Percentiles rank a stretch among this genome's conserved stretches.
These are phyloP conservation scores for Pachypeltis micranthus DNA, from an alignment of 1,140 invertebrate species.

Conservation along the genomic window DNA sequence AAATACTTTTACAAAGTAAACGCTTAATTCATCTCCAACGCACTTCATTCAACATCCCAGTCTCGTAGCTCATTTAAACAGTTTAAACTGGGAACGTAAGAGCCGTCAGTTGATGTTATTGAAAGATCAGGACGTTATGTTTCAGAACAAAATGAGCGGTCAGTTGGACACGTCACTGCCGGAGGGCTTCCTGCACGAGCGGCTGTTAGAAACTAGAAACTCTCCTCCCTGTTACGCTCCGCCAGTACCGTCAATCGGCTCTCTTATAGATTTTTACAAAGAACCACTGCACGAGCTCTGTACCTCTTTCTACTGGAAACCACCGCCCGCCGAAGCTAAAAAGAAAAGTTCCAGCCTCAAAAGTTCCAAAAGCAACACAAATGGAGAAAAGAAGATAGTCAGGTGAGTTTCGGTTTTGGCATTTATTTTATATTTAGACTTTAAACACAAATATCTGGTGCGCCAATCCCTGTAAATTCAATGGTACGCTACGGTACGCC, in stretches of 20 bases:
- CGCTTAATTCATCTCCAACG: no score
- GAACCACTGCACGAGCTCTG: neutral
- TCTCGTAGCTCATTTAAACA: no score
- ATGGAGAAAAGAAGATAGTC: slow-evolving; percentile 10
- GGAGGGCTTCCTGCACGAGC: slow-evolving; percentile 8
- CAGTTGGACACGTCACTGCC: slow-evolving; percentile 7
- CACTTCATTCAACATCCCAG: no score
- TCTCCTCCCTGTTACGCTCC: neutral
- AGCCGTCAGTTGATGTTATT: no score
- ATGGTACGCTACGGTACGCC: no score
- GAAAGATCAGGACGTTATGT: no score
- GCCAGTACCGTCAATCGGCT: neutral
- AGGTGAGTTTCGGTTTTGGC: no score
- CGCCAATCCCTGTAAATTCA: no score
- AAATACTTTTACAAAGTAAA: no score
- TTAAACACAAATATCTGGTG: no score
- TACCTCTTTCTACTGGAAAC: slow-evolving; percentile 3
- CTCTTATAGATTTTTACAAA: slow-evolving; percentile 9
- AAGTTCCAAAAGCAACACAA: neutral
- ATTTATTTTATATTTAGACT: no score
- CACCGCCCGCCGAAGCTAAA: neutral
- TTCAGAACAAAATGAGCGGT: slow-evolving; percentile 5
- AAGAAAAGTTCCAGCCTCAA: slow-evolving; percentile 9
- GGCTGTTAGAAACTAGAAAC: neutral
- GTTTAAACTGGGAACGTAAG: no score